Percentiles rank a stretch among this genome's conserved stretches.
phyloP scores from a whole-genome alignment of 1,140 invertebrate species.

The Drosophila rufa region DNA sequence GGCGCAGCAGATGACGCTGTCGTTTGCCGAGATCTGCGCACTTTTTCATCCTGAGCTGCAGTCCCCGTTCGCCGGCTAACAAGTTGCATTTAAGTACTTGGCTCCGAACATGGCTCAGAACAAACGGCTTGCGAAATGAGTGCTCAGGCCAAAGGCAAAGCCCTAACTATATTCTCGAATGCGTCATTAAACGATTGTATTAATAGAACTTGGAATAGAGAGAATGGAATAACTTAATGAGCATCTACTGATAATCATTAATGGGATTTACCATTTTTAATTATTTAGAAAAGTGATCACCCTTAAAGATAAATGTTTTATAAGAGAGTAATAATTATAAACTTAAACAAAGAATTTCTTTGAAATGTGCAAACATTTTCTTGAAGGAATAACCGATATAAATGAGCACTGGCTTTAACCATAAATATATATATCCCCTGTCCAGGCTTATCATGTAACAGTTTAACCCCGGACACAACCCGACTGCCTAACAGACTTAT shows the following conservation, averaged over 20 bases:
- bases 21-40: conserved; percentile 74
- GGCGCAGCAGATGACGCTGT: conserved; percentile 79
- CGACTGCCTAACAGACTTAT: conserved; percentile 20
- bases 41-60: conserved; percentile 47
- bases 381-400: neutral
- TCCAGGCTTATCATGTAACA: conserved; percentile 19
- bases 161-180: conserved; percentile 31
- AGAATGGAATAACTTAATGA: conserved; percentile 17
- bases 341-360: no score
- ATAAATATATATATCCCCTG: conserved; percentile 8
- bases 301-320: no score
- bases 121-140: conserved; percentile 49
- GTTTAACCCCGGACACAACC: conserved; percentile 34
- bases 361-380: no score
- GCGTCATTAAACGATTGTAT: conserved; percentile 25
- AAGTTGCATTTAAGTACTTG: conserved; percentile 67
- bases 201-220: conserved; percentile 14
- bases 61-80: conserved; percentile 43
- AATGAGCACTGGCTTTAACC: neutral
- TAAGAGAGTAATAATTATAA: no score
- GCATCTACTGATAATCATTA: neutral
- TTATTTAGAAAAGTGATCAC: no score
- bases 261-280: neutral
- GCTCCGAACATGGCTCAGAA: conserved; percentile 33
- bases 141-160: conserved; percentile 7